Base-by-base conservation (phyloP, 1,140 invertebrate genomes). In the Leptoteleia sp. region DNA sequence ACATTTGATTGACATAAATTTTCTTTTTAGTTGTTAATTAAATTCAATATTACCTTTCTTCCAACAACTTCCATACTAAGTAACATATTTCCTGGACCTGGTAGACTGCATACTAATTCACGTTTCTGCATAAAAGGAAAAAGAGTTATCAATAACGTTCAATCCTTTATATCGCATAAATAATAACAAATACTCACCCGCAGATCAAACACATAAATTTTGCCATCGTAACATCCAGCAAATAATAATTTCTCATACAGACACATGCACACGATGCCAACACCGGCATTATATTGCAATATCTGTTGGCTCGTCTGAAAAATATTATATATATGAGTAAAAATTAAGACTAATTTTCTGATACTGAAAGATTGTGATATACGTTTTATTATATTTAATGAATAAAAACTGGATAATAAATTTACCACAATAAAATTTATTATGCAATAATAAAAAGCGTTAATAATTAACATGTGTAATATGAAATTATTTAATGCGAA, bases 171-270 rank as follows among this genome's bases (percentile, higher is more conserved):
- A n/a, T n/a, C n/a, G n/a, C n/a, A n/a, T n/a, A n/a, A n/a, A n/a
- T n/a, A n/a, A n/a, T n/a, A n/a, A n/a, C 7, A 45, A 1, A 29
- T 54, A 57, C 55, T 13, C 48, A 90, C 89, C 72, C 81, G 82
- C 31, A 85, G 83, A 76, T 93, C 89, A 81, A 93, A 92, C 50
- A 93, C 90, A 83, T 94, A 94, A 81, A 94, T 92, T 83, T 91
- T 93, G 33, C 93, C 93, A 83, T 94, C 92, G 79, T 94, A 94
- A 87, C 93, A 94, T 27, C 92, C 93, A 38, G 92, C 91, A 82
- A 94, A 91, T 35, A 94, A 76, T 25, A 93, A 89, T 42, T 86
- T 82, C 13, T 91, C 90, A 22, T 90, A 90, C 16, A 91, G 85
- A 11, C 90, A 90, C 87, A 94, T 90, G 42, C 92, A 92, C n/a